phyloP scores from a whole-genome alignment of 2,797 vertebrate genomes.

The Perodicticus potto region DNA sequence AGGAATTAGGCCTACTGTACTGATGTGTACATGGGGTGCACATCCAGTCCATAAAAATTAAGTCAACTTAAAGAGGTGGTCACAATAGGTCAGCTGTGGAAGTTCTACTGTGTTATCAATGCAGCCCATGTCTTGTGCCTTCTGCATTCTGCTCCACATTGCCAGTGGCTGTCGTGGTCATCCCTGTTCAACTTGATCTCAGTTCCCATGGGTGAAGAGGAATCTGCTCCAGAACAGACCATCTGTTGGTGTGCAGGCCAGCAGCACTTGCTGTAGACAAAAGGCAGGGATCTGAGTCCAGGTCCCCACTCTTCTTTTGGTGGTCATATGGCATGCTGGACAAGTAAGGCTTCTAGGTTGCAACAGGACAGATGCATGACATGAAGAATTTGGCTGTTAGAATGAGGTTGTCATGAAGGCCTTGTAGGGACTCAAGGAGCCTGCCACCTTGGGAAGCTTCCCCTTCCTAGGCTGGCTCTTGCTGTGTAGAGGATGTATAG shows the following conservation, averaged over 20 bases:
- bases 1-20: too few species aligned
- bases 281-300: background rate
- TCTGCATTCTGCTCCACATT: background rate
- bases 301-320: background rate
- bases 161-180: background rate
- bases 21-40: too few species aligned
- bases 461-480: background rate
- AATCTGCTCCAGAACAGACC: conserved; percentile 19
- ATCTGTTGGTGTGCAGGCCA: background rate
- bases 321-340: background rate
- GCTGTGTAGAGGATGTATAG: background rate
- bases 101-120: background rate
- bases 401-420: background rate
- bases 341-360: background rate
- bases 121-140: background rate
- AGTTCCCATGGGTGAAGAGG: conserved; percentile 13
- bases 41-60: too few species aligned
- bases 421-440: background rate
- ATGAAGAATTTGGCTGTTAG: background rate
- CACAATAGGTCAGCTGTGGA: too few species aligned
- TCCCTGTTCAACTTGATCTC: conserved; percentile 15
- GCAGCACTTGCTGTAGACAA: background rate
- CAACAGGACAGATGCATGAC: background rate
- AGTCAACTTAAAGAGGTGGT: too few species aligned
- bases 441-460: background rate